phyloP scores from a whole-genome alignment of 2,888 invertebrate species.

The Agrotis exclamationis region DNA sequence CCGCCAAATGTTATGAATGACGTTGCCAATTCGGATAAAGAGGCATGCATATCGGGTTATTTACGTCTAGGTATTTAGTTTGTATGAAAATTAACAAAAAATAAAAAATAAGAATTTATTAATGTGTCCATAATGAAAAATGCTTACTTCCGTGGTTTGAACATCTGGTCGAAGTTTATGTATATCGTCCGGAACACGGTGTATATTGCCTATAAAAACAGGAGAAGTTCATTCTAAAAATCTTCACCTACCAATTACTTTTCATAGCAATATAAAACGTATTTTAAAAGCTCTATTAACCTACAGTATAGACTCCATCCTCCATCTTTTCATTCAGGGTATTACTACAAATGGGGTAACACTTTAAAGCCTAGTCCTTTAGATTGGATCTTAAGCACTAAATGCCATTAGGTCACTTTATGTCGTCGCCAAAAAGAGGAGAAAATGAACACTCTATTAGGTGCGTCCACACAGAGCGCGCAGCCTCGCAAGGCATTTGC shows the following conservation, averaged over 20 bases:
- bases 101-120: too few species aligned
- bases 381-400: conserved; percentile 34
- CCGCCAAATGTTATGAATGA: too few species aligned
- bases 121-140: too few species aligned
- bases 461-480: too few species aligned
- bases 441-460: not conserved
- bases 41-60: too few species aligned
- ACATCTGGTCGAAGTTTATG: too few species aligned
- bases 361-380: conserved; percentile 25
- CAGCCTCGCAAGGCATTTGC: too few species aligned
- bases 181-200: too few species aligned
- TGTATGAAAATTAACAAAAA: too few species aligned
- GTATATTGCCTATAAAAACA: conserved; percentile 4
- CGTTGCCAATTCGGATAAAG: too few species aligned
- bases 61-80: too few species aligned
- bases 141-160: too few species aligned
- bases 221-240: not conserved
- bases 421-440: not conserved
- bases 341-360: conserved; percentile 35
- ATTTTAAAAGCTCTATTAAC: conserved; percentile 25
- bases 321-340: conserved; percentile 21
- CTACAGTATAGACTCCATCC: conserved; percentile 16
- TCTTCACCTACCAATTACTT: conserved; percentile 11
- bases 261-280: conserved; percentile 13
- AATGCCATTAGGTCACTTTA: conserved; percentile 3